Percentiles rank a stretch among this genome's conserved stretches.
phyloP scores from a whole-genome alignment of 2,113 vertebrate genomes.

The Boulengeromyrus knoepffleri region DNA sequence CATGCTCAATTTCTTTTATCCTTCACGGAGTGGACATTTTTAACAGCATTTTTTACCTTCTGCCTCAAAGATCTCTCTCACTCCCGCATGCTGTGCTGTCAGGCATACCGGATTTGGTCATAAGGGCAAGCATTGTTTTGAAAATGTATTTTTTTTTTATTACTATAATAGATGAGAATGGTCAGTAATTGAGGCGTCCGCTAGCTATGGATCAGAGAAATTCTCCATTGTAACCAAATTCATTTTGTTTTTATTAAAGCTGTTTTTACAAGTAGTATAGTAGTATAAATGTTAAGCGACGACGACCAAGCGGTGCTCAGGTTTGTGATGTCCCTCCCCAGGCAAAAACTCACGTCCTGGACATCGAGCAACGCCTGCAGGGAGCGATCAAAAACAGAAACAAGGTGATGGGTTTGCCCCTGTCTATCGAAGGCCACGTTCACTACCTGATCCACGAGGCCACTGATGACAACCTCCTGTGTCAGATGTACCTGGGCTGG shows the following conservation, averaged over 20 bases:
- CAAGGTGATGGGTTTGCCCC: slow-evolving; percentile 85
- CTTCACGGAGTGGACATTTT: background rate
- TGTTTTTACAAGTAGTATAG: background rate
- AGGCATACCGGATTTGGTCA: background rate
- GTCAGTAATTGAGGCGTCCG: background rate
- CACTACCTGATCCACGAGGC: slow-evolving; percentile 97
- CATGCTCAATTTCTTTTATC: background rate
- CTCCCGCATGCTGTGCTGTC: background rate
- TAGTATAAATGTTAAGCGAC: background rate
- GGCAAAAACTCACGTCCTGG: slow-evolving; percentile 95
- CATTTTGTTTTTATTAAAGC: background rate
- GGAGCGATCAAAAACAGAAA: slow-evolving; percentile 94
- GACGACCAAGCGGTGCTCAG: background rate
- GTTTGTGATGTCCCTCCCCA: slow-evolving; percentile 41
- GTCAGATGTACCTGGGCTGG: slow-evolving; percentile 97
- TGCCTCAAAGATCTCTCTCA: background rate
- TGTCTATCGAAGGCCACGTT: slow-evolving; percentile 95
- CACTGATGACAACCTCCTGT: slow-evolving; percentile 85
- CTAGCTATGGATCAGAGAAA: background rate
- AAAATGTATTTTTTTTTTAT: background rate
- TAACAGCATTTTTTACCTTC: background rate
- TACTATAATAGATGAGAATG: background rate
- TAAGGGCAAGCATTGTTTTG: background rate
- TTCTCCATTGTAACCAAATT: background rate
- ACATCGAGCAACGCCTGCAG: slow-evolving; percentile 90